Conservation (phyloP, 2,888 invertebrate species). For the Dicyrtomina minuta region DNA sequence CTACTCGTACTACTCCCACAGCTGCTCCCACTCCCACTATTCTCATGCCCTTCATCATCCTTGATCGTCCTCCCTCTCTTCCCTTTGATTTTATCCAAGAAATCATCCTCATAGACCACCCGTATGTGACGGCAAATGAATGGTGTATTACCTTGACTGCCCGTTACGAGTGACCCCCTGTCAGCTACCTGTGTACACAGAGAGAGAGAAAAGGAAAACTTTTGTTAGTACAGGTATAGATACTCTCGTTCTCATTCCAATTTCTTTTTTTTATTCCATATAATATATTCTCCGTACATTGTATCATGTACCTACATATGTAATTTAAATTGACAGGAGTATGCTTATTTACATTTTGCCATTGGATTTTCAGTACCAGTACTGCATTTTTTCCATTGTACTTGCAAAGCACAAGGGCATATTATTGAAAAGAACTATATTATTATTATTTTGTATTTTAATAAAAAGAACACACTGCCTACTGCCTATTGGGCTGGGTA, state of each 20-base stretch:
- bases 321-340: too few species aligned
- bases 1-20: slow-evolving; percentile 23
- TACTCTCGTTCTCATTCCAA: neutral
- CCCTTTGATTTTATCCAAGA: too few species aligned
- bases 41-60: slow-evolving; percentile 3
- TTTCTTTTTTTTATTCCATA: neutral
- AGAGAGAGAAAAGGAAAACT: neutral
- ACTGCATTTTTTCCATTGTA: too few species aligned
- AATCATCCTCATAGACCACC: slow-evolving; percentile 34
- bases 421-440: too few species aligned
- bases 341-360: too few species aligned
- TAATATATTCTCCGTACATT: neutral
- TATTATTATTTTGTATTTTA: too few species aligned
- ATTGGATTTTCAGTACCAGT: too few species aligned
- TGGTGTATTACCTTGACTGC: slow-evolving; percentile 42
- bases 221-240: neutral
- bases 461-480: too few species aligned
- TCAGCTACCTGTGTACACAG: slow-evolving; percentile 48
- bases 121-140: slow-evolving; percentile 50
- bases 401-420: too few species aligned
- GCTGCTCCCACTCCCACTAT: neutral
- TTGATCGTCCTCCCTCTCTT: neutral
- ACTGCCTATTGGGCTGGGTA: too few species aligned
- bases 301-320: too few species aligned
- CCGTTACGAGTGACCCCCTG: slow-evolving; percentile 45